These are phyloP conservation scores for Hydrolagus colliei DNA, from an alignment of 2,797 vertebrate genomes.

Conservation along the genomic window DNA sequence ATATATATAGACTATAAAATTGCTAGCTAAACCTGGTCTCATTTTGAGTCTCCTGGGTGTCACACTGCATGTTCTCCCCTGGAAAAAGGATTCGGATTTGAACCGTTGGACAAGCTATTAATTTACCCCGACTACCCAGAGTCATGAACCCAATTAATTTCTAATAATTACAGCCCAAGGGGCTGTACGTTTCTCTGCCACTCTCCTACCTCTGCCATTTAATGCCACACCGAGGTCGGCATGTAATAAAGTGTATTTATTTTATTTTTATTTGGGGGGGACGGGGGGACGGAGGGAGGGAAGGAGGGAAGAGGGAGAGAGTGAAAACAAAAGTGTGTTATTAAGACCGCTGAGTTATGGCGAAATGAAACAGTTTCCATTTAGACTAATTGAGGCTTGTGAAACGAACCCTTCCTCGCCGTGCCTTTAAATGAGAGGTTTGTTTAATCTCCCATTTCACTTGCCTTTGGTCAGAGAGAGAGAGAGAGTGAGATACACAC, in stretches of 20 bases:
- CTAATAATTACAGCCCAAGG: slow-evolving; percentile 87
- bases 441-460: slow-evolving; percentile 60
- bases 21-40: background rate
- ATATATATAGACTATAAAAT: background rate
- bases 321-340: slow-evolving; percentile 51
- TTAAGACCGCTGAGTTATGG: slow-evolving; percentile 75
- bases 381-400: slow-evolving; percentile 80
- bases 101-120: slow-evolving; percentile 71
- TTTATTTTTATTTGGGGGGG: slow-evolving; percentile 54
- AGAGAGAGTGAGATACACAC: too few species aligned
- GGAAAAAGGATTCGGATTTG: slow-evolving; percentile 67
- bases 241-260: slow-evolving; percentile 78
- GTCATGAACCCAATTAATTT: slow-evolving; percentile 91
- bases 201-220: slow-evolving; percentile 60
- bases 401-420: slow-evolving; percentile 52
- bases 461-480: slow-evolving; percentile 51
- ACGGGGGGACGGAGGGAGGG: too few species aligned
- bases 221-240: slow-evolving; percentile 66
- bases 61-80: slow-evolving; percentile 52
- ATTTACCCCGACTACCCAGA: slow-evolving; percentile 70
- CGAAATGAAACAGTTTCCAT: slow-evolving; percentile 83
- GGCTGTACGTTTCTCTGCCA: slow-evolving; percentile 63
- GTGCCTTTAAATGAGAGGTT: slow-evolving; percentile 60
- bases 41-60: slow-evolving; percentile 42
- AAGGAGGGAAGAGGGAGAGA: too few species aligned